A percentile compares a stretch with the other conserved stretches of the same genome.
Evolutionary conservation across 2,888 invertebrate species (phyloP).

Genomic region (Neoscelio sp.): DNA sequence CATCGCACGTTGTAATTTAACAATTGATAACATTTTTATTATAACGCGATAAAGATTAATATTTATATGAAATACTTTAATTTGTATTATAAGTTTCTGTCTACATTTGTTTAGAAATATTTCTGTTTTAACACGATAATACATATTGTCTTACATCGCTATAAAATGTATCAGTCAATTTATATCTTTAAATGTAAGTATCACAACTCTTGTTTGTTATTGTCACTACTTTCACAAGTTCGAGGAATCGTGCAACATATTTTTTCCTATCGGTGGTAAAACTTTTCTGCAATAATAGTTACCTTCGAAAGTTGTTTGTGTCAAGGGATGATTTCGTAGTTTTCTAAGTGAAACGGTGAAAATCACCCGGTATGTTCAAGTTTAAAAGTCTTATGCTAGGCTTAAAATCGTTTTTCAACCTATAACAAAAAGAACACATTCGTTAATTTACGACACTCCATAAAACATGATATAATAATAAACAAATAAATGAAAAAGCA

Average conservation of each 20-base stretch:
- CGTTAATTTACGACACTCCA: background rate
- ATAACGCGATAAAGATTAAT: too few species aligned
- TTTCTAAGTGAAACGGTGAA: background rate
- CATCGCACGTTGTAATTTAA: too few species aligned
- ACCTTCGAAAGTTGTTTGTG: slow-evolving; percentile 2
- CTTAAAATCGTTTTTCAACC: background rate
- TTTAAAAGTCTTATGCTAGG: background rate
- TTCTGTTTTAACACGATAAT: background rate
- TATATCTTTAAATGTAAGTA: background rate
- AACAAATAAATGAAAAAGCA: too few species aligned
- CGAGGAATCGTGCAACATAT: background rate
- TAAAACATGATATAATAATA: slow-evolving; percentile 6
- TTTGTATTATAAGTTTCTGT: too few species aligned
- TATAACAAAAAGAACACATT: background rate
- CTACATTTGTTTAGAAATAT: too few species aligned
- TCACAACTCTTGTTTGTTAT: background rate
- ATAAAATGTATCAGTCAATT: background rate
- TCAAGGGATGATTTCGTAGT: slow-evolving; percentile 12
- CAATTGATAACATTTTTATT: too few species aligned
- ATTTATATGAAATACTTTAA: too few species aligned
- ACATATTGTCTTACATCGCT: background rate
- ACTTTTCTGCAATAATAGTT: background rate
- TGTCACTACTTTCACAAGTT: background rate
- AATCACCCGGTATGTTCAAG: background rate
- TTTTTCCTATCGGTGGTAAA: slow-evolving; percentile 3